These are phyloP conservation scores for Clangula hyemalis DNA, from an alignment of 2,797 vertebrate species.

Conservation along the genomic window DNA sequence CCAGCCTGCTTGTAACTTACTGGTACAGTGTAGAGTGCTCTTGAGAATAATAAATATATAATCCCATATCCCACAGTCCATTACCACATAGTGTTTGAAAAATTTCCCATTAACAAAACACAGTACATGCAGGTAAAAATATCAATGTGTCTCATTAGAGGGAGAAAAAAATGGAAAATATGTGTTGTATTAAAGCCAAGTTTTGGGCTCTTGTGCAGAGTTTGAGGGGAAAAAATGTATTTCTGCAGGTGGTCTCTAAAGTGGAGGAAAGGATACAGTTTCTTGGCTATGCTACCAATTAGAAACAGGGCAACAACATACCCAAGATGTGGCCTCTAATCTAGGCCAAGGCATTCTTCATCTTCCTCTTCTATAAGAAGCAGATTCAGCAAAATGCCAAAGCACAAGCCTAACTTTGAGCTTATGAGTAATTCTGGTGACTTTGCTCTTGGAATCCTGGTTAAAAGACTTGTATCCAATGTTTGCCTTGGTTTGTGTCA, in stretches of 20 bases:
- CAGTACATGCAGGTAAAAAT: conserved; percentile 35
- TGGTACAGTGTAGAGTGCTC: conserved; percentile 18
- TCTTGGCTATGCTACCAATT: not conserved
- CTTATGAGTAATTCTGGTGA: not conserved
- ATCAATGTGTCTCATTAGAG: conserved; percentile 39
- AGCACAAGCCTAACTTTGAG: not conserved
- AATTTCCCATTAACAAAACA: conserved; percentile 50
- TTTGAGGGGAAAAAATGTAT: not conserved
- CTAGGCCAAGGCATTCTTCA: not conserved
- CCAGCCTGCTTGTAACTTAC: conserved; percentile 50
- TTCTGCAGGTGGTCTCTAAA: conserved; percentile 30
- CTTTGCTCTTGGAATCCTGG: not conserved
- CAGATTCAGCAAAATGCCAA: not conserved
- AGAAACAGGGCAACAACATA: not conserved
- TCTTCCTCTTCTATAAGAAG: not conserved
- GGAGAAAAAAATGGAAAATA: conserved; percentile 11
- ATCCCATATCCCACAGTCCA: conserved; percentile 45
- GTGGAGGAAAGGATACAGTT: conserved; percentile 29
- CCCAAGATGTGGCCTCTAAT: not conserved
- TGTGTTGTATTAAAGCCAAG: conserved; percentile 42
- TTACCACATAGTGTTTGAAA: conserved; percentile 52
- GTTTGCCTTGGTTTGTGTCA: not conserved
- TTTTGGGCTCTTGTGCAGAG: not conserved
- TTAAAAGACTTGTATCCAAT: not conserved
- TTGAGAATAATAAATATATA: conserved; percentile 64